Base-by-base conservation (phyloP, 2,797 vertebrate species). In the Triplophysa yarkandensis region DNA sequence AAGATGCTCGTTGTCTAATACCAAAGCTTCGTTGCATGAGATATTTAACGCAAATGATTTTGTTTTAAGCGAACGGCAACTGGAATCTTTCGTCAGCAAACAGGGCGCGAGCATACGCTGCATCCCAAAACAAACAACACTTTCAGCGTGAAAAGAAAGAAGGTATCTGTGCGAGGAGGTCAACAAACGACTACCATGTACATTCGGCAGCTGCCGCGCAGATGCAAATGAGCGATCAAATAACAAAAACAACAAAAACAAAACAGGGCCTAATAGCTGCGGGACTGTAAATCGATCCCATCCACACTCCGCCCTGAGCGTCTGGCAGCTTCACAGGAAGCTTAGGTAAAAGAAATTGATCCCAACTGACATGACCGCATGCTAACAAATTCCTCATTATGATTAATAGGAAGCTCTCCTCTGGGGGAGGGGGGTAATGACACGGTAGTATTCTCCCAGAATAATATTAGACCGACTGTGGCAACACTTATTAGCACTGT, bases 241-340 rank as follows among this genome's bases (percentile, higher is more conserved):
- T 92, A 86, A 90, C 91, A 88, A 85, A 90, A 87, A 87, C 86
- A 90, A 90, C 89, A 89, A 80, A 87, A 83, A 86, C 82, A 84
- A 84, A 86, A 84, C 80, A 75, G 80, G 54, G 69, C 70, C 70
- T 76, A 73, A 80, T 75, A 77, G 76, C 67, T 79, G 78, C 60
- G 19, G 46, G 76, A 71, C 65, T 71, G 82, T 78, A 80, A 82
- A 75, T 75, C 28, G 72, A 81, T 78, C 73, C 66, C 46, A 64
- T 64, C 62, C 44, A 65, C 72, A 75, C 71, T 70, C 68, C 62
- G 52, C 66, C 66, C 64, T 11, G 16, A 70, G 72, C 77, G 68
- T 69, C 77, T 79, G 77, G 71, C 71, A 60, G 71, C 61, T 75
- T 71, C 52, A 48, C 67, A 75, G 60, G 54, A 79, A 75, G 72